These are phyloP conservation scores for Crenuchus spilurus DNA, from an alignment of 2,797 vertebrate species.

Conservation along the genomic window DNA sequence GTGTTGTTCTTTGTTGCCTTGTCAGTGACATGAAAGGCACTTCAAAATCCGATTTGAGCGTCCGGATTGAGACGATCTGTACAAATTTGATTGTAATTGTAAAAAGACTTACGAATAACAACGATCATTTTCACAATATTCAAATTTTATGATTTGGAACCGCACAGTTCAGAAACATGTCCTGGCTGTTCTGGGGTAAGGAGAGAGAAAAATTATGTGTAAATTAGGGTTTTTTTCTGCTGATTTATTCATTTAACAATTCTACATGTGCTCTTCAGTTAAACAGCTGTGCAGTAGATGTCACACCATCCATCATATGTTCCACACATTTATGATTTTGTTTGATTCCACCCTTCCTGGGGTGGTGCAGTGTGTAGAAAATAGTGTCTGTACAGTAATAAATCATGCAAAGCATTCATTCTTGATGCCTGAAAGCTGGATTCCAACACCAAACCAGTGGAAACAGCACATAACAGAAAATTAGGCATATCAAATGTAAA, in stretches of 20 bases:
- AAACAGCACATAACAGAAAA: conserved; percentile 3
- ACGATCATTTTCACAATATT: too few relatives aligned
- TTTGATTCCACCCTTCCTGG: conserved; percentile 30
- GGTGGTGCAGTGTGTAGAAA: conserved; percentile 27
- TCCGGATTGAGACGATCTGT: too few relatives aligned
- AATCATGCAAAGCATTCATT: conserved; percentile 4
- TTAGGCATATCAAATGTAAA: conserved; percentile 1
- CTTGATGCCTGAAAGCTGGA: background rate
- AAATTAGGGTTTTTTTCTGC: background rate
- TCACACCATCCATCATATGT: conserved; percentile 29
- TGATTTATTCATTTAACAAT: background rate
- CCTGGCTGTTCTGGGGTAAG: background rate
- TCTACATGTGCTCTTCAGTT: conserved; percentile 3
- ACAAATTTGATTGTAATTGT: too few relatives aligned
- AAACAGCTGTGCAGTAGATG: conserved; percentile 31
- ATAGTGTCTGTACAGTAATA: conserved; percentile 15
- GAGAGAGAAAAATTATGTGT: too few relatives aligned
- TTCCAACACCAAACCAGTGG: background rate
- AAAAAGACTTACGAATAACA: too few relatives aligned
- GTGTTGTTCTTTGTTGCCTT: too few relatives aligned
- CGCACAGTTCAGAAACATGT: too few relatives aligned
- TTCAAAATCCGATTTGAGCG: too few relatives aligned
- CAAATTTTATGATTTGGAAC: too few relatives aligned
- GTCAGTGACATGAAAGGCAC: too few relatives aligned
- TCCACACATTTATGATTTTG: conserved; percentile 33